Conservation (phyloP, 1,140 invertebrate genomes). For the Papilio glaucus region DNA sequence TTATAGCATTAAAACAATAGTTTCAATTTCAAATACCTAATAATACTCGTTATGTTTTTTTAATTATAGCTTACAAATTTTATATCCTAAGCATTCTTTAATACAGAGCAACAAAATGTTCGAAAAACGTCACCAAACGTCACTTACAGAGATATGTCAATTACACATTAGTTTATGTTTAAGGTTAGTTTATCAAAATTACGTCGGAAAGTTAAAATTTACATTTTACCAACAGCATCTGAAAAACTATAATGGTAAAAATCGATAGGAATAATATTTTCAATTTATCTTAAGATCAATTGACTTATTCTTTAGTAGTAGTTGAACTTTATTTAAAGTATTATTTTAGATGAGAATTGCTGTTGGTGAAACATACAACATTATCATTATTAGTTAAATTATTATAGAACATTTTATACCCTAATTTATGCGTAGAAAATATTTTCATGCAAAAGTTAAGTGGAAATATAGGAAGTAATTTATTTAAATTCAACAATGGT, state of each 20-base stretch:
- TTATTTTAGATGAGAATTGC: background rate
- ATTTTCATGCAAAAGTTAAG: slow-evolving; percentile 44
- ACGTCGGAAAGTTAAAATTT: slow-evolving; percentile 17
- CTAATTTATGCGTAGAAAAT: slow-evolving; percentile 36
- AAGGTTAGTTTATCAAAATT: slow-evolving; percentile 13
- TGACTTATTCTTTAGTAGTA: background rate
- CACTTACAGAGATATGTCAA: slow-evolving; percentile 20
- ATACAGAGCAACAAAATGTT: slow-evolving; percentile 6
- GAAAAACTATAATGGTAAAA: background rate
- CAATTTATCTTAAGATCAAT: background rate
- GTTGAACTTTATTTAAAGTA: background rate
- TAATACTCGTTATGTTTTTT: no score
- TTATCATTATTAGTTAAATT: background rate
- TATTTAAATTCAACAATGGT: slow-evolving; percentile 54
- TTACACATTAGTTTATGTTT: background rate
- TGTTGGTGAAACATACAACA: slow-evolving; percentile 19
- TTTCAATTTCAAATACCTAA: slow-evolving; percentile 59
- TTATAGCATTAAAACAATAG: slow-evolving; percentile 37
- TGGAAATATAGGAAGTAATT: slow-evolving; percentile 43
- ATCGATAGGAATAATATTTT: background rate
- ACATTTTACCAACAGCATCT: slow-evolving; percentile 20
- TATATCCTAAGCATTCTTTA: no score
- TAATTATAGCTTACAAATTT: no score
- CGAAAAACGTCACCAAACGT: slow-evolving; percentile 5
- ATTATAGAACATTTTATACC: background rate